Evolutionary conservation across 2,797 vertebrate genomes (phyloP).

Genomic region (Bradypodion pumilum): DNA sequence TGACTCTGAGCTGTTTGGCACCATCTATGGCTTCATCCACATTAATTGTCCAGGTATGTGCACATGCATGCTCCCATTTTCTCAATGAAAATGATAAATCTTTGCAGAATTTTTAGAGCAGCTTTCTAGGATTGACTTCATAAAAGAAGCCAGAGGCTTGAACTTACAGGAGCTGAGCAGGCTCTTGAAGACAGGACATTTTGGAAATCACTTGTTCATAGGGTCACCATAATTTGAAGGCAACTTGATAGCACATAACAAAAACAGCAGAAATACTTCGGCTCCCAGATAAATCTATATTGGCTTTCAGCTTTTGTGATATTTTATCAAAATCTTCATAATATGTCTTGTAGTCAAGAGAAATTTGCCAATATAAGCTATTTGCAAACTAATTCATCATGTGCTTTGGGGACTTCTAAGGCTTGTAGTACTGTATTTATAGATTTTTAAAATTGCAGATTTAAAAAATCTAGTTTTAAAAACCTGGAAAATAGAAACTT

Average conservation of each 20-base stretch:
- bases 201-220: no score
- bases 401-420: background rate
- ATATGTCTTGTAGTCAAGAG: background rate
- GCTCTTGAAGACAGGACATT: no score
- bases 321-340: background rate
- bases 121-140: no score
- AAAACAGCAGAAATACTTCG: no score
- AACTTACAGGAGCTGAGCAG: no score
- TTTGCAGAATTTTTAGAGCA: background rate
- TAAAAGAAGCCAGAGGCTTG: no score
- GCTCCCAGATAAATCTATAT: background rate
- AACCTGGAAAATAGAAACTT: rapidly evolving
- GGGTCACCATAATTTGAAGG: no score
- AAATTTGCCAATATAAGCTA: rapidly evolving
- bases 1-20: background rate
- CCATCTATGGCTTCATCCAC: background rate
- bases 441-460: rapidly evolving
- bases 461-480: rapidly evolving
- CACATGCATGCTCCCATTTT: background rate
- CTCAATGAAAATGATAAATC: background rate
- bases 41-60: background rate
- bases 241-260: no score
- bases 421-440: background rate
- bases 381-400: background rate
- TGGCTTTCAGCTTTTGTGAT: background rate